Evolutionary conservation across 2,888 invertebrate genomes (phyloP), one percentile per base, ranked within the genome.

Genomic region (Trachelus iudaicus): DNA sequence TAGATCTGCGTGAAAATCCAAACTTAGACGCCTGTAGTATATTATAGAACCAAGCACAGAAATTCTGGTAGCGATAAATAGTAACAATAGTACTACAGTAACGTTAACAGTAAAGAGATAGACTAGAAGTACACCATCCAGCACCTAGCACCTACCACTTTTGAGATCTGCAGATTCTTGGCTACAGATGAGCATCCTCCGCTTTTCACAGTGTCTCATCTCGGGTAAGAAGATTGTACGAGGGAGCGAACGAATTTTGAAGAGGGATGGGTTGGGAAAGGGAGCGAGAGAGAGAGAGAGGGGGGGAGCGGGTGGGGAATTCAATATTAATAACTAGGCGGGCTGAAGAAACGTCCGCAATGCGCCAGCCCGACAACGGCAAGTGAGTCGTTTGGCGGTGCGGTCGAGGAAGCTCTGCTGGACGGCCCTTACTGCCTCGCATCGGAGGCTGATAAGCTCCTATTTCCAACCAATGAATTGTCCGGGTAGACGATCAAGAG

Each of bases 311-410:
- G 15, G 56, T 15, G 56, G 56, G 56, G 15, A 95, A 95, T 95
- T 94, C 94, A 95, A 95, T 95, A 95, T 95, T 95, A 95, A 95
- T 95, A 95, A 95, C 94, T 76, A 83, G 94, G 93, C 94, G 94
- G 93, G 93, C 92, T 93, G 93, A 93, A 89, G 93, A 93, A 94
- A 93, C 85, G 87, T 88, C 92, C 92, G 93, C 93, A 92, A 88
- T 92, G 92, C 90, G 92, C 92, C 92, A 88, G 80, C 69, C 81
- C 81, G 80, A 79, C 79, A 73, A 73, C 23, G 34, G 69, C 69
- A 34, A 56, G 56, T 56, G 56, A 56, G 56, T 75, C 35, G 34
- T 34, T 69, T 34, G 34, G 40, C 74, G 69, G 69, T 56, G 33
- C 74, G 30, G 74, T 56, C 37, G 33, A 69, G 31, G 71, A 31